These are phyloP conservation scores for Eurypyga helias DNA, from an alignment of 2,113 vertebrate species.

Conservation along the genomic window DNA sequence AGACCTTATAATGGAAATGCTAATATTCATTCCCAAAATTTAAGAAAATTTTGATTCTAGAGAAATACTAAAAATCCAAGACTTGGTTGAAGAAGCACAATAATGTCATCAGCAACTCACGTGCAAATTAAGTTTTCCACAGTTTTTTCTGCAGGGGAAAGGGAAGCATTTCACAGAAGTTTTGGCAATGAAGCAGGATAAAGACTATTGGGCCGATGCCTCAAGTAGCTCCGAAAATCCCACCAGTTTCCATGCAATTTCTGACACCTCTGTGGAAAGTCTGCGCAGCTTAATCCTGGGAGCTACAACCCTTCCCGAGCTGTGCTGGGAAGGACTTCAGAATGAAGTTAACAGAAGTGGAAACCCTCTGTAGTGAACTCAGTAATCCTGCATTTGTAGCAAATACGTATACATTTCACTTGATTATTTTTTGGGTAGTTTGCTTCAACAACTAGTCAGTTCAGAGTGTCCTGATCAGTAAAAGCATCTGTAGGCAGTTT, in stretches of 20 bases:
- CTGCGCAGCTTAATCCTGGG: neutral
- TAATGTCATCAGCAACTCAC: neutral
- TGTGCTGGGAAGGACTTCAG: neutral
- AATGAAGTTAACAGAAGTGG: neutral
- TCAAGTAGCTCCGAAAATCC: neutral
- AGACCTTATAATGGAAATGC: neutral
- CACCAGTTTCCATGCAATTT: conserved; percentile 5
- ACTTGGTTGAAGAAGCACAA: neutral
- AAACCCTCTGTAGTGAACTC: neutral
- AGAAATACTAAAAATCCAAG: neutral
- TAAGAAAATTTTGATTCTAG: neutral
- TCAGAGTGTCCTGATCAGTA: neutral
- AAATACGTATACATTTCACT: rapidly evolving
- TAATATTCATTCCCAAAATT: neutral
- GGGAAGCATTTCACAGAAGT: neutral
- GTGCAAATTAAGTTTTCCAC: neutral
- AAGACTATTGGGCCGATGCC: neutral
- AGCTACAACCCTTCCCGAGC: neutral
- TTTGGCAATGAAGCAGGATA: neutral
- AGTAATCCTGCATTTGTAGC: neutral
- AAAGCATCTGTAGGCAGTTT: neutral
- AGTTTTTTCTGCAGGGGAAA: neutral
- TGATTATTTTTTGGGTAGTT: neutral
- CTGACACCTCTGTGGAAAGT: conserved; percentile 46
- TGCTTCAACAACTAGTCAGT: rapidly evolving